These are phyloP conservation scores for Campoplex nolae DNA, from an alignment of 2,888 invertebrate species.

Conservation along the genomic window DNA sequence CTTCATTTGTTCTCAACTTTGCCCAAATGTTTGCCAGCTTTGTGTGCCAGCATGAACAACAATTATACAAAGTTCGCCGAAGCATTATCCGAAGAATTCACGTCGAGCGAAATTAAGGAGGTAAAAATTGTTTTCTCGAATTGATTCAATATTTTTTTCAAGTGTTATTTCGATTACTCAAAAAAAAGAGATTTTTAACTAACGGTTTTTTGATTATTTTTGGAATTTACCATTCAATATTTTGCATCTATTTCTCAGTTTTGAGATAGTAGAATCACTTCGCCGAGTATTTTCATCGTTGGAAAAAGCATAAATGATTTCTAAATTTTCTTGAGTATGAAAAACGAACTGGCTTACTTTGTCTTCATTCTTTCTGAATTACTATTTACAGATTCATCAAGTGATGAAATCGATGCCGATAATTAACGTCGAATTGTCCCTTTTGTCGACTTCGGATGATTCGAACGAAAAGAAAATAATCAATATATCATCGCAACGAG, in stretches of 20 bases:
- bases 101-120: slow-evolving; percentile 89
- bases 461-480: slow-evolving; percentile 67
- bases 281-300: no score
- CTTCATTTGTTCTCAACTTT: slow-evolving; percentile 86
- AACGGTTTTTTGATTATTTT: background rate
- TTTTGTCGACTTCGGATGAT: slow-evolving; percentile 73
- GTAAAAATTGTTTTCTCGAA: slow-evolving; percentile 83
- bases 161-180: background rate
- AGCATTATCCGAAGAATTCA: slow-evolving; percentile 88
- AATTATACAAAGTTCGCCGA: slow-evolving; percentile 88
- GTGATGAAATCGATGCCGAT: slow-evolving; percentile 81
- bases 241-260: no score
- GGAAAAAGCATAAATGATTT: no score
- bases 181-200: background rate
- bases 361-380: background rate
- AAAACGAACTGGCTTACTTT: no score
- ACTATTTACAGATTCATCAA: slow-evolving; percentile 78
- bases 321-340: no score
- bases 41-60: slow-evolving; percentile 86
- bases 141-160: background rate
- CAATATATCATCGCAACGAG: slow-evolving; percentile 62
- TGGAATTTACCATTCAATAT: no score
- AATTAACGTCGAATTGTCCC: slow-evolving; percentile 75
- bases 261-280: no score
- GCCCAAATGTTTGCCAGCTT: slow-evolving; percentile 85